phyloP scores from a whole-genome alignment of 2,797 vertebrate genomes.

The Diceros bicornis region DNA sequence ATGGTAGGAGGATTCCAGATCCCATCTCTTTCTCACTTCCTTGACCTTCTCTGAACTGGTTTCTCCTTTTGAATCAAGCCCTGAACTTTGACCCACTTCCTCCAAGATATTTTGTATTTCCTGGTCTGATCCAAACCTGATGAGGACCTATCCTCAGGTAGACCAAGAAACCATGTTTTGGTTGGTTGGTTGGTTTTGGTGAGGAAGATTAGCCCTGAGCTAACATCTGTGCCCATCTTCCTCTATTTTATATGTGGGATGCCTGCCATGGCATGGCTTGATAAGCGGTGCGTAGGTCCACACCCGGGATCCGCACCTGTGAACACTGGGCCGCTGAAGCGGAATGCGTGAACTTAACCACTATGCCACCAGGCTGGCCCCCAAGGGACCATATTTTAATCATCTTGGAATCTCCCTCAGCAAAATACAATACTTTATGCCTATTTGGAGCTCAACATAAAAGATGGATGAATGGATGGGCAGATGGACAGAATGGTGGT shows the following conservation, averaged over 20 bases:
- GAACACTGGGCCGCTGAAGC: no score
- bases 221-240: no score
- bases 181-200: no score
- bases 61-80: slow-evolving; percentile 7
- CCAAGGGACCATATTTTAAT: background rate
- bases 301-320: no score
- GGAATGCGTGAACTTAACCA: no score
- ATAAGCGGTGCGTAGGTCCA: no score
- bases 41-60: background rate
- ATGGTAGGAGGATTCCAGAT: background rate
- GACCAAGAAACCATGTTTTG: background rate
- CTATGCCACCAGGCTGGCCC: no score
- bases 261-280: no score
- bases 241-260: no score
- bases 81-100: slow-evolving; percentile 39
- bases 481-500: background rate
- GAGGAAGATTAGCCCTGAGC: no score
- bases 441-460: slow-evolving; percentile 31
- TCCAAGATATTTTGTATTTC: background rate
- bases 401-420: background rate
- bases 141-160: background rate
- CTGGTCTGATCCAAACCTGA: background rate
- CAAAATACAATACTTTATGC: background rate
- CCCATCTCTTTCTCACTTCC: background rate
- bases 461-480: background rate